Conservation (phyloP, 2,113 vertebrate species). For the Poicephalus meyeri region DNA sequence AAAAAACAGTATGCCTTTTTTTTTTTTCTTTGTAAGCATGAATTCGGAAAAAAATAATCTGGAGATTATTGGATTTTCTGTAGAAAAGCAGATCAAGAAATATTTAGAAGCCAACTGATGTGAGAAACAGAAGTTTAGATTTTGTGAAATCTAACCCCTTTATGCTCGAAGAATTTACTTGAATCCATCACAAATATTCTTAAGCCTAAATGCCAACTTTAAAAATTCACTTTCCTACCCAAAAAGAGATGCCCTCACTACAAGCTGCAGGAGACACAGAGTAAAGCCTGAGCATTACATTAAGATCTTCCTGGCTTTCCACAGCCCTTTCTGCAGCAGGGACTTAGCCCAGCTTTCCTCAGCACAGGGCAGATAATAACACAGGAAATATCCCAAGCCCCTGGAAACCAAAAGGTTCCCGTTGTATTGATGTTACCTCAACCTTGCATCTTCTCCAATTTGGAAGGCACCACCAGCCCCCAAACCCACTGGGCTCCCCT, state of each 20-base stretch:
- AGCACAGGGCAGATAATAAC: background rate
- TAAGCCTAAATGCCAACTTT: background rate
- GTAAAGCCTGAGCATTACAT: background rate
- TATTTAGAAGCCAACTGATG: background rate
- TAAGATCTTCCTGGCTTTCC: background rate
- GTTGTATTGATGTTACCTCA: fast-evolving
- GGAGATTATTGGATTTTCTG: background rate
- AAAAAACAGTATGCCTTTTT: background rate
- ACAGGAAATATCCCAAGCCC: background rate
- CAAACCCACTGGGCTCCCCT: fast-evolving
- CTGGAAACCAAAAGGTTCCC: background rate
- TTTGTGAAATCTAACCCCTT: background rate
- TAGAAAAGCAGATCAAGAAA: background rate
- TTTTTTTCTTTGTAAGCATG: background rate
- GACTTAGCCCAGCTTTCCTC: background rate
- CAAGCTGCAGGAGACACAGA: background rate
- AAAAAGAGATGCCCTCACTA: background rate
- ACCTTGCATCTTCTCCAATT: background rate
- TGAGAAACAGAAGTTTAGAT: background rate
- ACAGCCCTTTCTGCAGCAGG: background rate
- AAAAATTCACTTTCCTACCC: background rate
- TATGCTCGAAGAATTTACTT: background rate
- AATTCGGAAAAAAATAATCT: background rate
- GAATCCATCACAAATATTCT: background rate
- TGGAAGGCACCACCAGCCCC: background rate